Evolutionary conservation across 1,140 invertebrate genomes (phyloP), one percentile per base, ranked within the genome.

Genomic region (Oscheius sp.): DNA sequence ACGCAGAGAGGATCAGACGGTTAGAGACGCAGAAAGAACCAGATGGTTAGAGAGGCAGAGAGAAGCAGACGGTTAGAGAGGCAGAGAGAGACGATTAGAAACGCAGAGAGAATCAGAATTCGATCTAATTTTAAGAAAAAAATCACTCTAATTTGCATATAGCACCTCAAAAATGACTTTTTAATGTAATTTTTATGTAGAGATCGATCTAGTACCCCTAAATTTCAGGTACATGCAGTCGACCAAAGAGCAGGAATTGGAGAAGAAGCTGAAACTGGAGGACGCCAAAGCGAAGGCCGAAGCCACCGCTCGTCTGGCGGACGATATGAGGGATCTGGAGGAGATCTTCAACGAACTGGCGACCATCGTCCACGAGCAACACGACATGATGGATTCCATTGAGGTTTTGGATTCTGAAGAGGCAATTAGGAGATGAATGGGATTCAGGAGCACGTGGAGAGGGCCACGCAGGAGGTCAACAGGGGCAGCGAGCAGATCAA

Each of bases 371-470:
- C 79, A 80, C 68, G 79, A 68, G 18, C 79, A 80, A 32, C 79
- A 80, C 28, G 79, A 80, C 34, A 58, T 80, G 34, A 68, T 80
- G 1, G 79, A 80, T 66, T 79, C 77, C 28, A 80, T 80, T 58
- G 79, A 80, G 59, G 75, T 77, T 28, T 28, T 42, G 34, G 29
- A 3, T 34, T n/a, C 2, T 45, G 28, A 67, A 20, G n/a, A 70
- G 68, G 34, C 15, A 23, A 2, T 68, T 73, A 7, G n/a, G 20
- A 20, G 4, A 20, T 61, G 29, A 28, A 59, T 71, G n/a, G n/a
- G 26, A 29, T 59, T 46, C 29, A 76, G 64, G 74, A 77, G 20
- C 79, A 80, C 13, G 73, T 80, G 3, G 79, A 80, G 52, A 46
- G 65, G 32, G 62, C 79, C 13, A 61, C 35, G n/a, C 63, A 70